Base-by-base conservation (phyloP, 1,140 invertebrate species). In the Lucilia cuprina region DNA sequence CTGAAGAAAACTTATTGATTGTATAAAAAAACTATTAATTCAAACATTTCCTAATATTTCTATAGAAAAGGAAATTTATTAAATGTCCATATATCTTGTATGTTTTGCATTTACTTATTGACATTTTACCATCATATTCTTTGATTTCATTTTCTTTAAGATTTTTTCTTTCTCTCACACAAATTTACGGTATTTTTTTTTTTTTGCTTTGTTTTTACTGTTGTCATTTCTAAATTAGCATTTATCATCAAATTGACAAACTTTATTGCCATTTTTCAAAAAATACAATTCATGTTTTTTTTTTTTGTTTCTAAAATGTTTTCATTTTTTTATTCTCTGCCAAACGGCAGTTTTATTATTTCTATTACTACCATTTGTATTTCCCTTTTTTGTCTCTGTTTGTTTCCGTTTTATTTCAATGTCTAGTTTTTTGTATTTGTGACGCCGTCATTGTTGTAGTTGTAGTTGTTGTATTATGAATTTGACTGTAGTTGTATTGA, bases 161-260 rank as follows among this genome's bases (percentile, higher is more conserved):
- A 49, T 50, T 50, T 21, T 21, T 49, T 49, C 12, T 78, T 34
- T 78, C 1, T 19, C 47, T 41, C 13, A 78, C 5, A 30, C 25
- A 30, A 30, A 41, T 8, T 41, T 41, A 41, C 35, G 17, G 4
- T 41, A n/a, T n/a, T 74, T 41, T n/a, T 78, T 78, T 50, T 80
- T 49, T 49, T 49, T 13, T 80, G 5, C 35, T 13, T 8, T 41
- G n/a, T 49, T 80, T 17, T 80, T 49, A 49, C 41, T 80, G 77
- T 49, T 80, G 77, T 80, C 77, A 80, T 80, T 80, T 80, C 41
- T 21, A 80, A 80, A 80, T 80, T 80, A 80, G 77, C 77, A 80
- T 80, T 80, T 80, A 80, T 80, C 77, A 80, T 80, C 77, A 80
- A 80, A 80, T 49, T 50, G 77, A 80, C 77, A 80, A 80, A 80